Base-by-base conservation (phyloP, 2,888 invertebrate species). In the Melangyna quadrimaculata region DNA sequence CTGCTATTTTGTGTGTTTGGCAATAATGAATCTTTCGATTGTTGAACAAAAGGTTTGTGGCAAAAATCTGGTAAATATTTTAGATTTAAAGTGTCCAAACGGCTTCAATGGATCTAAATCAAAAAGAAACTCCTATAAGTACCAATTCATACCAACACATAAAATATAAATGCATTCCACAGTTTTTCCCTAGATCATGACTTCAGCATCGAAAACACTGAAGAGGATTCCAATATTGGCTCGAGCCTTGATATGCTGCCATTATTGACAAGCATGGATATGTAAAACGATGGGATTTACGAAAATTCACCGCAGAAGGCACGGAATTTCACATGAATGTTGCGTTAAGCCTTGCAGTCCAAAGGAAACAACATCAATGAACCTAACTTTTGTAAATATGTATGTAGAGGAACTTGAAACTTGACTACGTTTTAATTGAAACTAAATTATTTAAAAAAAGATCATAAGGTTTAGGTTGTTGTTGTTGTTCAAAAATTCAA, bases 241-340 rank as follows among this genome's bases (percentile, higher is more conserved):
- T 10, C 65, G 4, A 65, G 57, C n/a, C 7, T 77, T 24, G 37
- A 77, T 43, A 40, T 82, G 59, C 77, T 84, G 4, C 88, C 89
- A 0, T 84, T 90, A 35, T 65, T 90, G 35, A 87, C 72, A 0
- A 79, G 73, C 4, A 75, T 89, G n/a, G 88, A 88, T 14, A n/a
- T n/a, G n/a, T n/a, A n/a, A n/a, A 87, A 87, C 3, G 72, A 79
- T 12, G 81, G 83, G 0, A 51, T n/a, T 90, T 73, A 57, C 89
- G 12, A 87, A 89, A 19, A 89, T 88, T 0, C 89, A 90, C 9
- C 87, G 89, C 8, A 88, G 89, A 9, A 88, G 91, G 1, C 67
- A 87, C 24, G 89, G 89, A 19, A 78, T 89, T 51, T 73, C 80
- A 32, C 90, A 90, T 24, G 89, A 91, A 35, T 91, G 90, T 51